phyloP scores from a whole-genome alignment of 2,888 invertebrate species.

The Hirtodrosophila trivittata region DNA sequence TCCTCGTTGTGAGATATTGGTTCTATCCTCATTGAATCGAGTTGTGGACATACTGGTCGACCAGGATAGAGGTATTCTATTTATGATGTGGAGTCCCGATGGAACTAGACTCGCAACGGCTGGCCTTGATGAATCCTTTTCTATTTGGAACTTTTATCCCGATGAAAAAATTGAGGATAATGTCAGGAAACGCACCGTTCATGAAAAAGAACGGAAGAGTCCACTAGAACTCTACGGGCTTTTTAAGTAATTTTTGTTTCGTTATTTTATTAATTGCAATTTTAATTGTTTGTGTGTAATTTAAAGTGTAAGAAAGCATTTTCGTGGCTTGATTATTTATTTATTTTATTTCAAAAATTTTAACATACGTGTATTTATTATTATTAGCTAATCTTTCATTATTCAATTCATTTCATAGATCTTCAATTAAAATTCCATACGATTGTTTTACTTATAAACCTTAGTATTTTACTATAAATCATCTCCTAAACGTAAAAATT shows the following conservation, averaged over 20 bases:
- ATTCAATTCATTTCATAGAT: slow-evolving; percentile 56
- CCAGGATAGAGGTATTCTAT: slow-evolving; percentile 76
- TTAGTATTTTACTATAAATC: slow-evolving; percentile 36
- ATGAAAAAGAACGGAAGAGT: not conserved
- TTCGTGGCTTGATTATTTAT: slow-evolving; percentile 15
- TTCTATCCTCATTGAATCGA: slow-evolving; percentile 81
- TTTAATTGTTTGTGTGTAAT: slow-evolving; percentile 22
- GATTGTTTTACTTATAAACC: slow-evolving; percentile 25
- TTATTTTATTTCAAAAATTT: slow-evolving; percentile 57
- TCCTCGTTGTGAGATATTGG: slow-evolving; percentile 74
- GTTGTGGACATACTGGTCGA: slow-evolving; percentile 80
- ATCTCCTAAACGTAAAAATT: slow-evolving; percentile 24
- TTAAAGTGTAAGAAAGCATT: slow-evolving; percentile 10
- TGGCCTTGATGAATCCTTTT: slow-evolving; percentile 83
- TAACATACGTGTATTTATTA: slow-evolving; percentile 55
- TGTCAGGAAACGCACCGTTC: slow-evolving; percentile 1
- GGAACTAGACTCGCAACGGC: slow-evolving; percentile 81
- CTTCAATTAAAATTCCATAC: slow-evolving; percentile 51
- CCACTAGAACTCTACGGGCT: slow-evolving; percentile 17
- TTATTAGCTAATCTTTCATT: slow-evolving; percentile 50
- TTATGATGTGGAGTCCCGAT: slow-evolving; percentile 82
- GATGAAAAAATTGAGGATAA: slow-evolving; percentile 5
- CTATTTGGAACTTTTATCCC: slow-evolving; percentile 83
- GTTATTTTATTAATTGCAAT: slow-evolving; percentile 2
- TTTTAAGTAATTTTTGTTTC: slow-evolving; percentile 18